Percentiles rank a stretch among this genome's conserved stretches.
phyloP scores from a whole-genome alignment of 2,797 vertebrate species.

The Acipenser transmontanus region DNA sequence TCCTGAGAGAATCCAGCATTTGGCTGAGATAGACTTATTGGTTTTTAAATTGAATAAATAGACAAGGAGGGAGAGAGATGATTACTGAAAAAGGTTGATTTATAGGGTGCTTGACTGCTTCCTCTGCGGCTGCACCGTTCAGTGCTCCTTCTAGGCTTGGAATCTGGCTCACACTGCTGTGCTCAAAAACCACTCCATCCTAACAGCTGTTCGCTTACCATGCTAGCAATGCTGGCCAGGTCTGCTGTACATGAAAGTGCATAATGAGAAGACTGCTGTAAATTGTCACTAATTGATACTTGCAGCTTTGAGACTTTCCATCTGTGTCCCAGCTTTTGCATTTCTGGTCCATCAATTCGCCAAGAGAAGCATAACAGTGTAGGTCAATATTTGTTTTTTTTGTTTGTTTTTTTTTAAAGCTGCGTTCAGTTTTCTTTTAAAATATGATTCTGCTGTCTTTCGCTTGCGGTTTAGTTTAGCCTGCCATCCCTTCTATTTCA shows the following conservation, averaged over 20 bases:
- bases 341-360: neutral
- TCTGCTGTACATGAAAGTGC: neutral
- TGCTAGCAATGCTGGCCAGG: constrained; percentile 3
- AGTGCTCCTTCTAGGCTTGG: neutral
- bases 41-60: too few relatives aligned
- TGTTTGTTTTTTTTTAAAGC: neutral
- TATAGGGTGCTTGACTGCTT: neutral
- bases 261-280: constrained; percentile 15
- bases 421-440: neutral
- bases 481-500: too few relatives aligned
- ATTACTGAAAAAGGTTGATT: neutral
- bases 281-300: constrained; percentile 17
- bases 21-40: too few relatives aligned
- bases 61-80: too few relatives aligned
- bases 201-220: constrained; percentile 2
- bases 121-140: constrained; percentile 1
- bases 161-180: neutral
- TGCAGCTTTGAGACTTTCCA: neutral
- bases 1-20: too few relatives aligned
- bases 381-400: neutral
- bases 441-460: too few relatives aligned
- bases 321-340: neutral
- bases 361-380: neutral
- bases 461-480: too few relatives aligned
- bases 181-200: neutral